Percentiles rank a stretch among this genome's conserved stretches.
Evolutionary conservation across 2,113 vertebrate species (phyloP).

Genomic region (Enhydra lutris): DNA sequence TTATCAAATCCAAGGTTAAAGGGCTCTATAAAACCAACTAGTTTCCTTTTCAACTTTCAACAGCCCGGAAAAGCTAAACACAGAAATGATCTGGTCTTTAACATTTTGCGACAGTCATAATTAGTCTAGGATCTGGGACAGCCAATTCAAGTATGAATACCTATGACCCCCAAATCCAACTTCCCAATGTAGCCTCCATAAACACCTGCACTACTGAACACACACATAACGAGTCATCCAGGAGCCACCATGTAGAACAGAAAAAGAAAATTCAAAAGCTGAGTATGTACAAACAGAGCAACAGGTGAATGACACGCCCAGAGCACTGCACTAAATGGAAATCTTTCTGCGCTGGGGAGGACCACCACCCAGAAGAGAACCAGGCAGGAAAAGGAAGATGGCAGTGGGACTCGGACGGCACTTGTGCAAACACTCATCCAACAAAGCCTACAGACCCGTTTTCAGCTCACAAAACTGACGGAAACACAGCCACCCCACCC

Average conservation of each 20-base stretch:
- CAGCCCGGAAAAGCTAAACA: not conserved
- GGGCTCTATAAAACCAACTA: not conserved
- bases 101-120: not conserved
- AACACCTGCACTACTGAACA: not conserved
- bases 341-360: not conserved
- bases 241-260: not conserved
- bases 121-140: not conserved
- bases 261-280: not conserved
- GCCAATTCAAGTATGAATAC: not conserved
- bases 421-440: not conserved
- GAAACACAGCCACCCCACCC: not conserved
- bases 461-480: not conserved
- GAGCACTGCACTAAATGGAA: not conserved
- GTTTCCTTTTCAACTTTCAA: not conserved
- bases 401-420: not conserved
- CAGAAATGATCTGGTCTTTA: conserved; percentile 20
- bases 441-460: not conserved
- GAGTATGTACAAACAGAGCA: not conserved
- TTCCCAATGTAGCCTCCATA: not conserved
- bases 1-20: not conserved
- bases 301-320: not conserved
- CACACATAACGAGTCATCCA: not conserved
- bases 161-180: not conserved
- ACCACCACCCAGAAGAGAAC: not conserved
- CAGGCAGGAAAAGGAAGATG: not conserved